Base-by-base conservation (phyloP, 2,113 vertebrate species). In the Seriola quinqueradiata region DNA sequence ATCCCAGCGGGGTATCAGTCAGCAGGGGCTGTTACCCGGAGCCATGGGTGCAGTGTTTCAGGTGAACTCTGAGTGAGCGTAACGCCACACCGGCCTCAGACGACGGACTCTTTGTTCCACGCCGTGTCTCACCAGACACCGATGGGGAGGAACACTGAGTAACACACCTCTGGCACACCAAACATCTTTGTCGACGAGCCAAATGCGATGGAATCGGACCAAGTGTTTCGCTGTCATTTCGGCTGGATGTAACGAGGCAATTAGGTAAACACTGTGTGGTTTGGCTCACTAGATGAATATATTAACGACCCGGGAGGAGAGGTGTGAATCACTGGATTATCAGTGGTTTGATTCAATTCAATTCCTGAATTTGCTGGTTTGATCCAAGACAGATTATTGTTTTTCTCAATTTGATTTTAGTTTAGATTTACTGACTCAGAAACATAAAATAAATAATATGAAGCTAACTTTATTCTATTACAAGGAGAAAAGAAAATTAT, bases 31-130 rank as follows among this genome's bases (percentile, higher is more conserved):
- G 91, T 93, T 85, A 94, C 92, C 94, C 91, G 90, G 87, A 94
- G 93, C 92, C 74, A 94, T 85, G 75, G 94, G 94, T 95, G 95
- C 93, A 25, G 75, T 84, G 94, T 95, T 95, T 94, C 95, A 94
- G 90, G 67, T 94, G 94, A 94, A 93, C 93, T 93, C 88, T 81
- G 89, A 91, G 88, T 91, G 85, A 90, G 90, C 82, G 94, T 93
- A 95, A 95, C 90, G 91, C 83, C 94, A 95, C 90, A 94, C 92
- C 90, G 4, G 81, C 84, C 77, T 89, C 87, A 90, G 92, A 86
- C 83, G 88, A 70, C 83, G 28, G 87, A 28, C 88, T 89, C 90
- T 92, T 90, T 93, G 89, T 93, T 91, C 87, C 77, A 40, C 61
- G 38, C 79, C 72, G 63, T 85, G 91, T 93, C 86, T 92, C 92